Base-by-base conservation (phyloP, 2,797 vertebrate species). In the Remorina albescens region DNA sequence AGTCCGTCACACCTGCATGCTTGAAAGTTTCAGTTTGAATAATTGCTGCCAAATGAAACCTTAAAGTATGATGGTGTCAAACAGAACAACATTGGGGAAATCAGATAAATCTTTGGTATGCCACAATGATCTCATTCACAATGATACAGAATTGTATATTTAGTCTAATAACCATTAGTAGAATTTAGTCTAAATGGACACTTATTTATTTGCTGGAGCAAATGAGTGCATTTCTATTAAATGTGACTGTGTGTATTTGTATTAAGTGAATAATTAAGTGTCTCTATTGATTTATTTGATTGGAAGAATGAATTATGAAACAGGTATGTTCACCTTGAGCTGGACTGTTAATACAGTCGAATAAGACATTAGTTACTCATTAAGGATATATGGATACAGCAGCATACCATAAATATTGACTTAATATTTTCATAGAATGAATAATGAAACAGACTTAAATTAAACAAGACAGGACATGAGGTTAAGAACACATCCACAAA, bases 1-100 rank as follows among this genome's bases (percentile, higher is more conserved):
- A 60, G 44, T 16, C 56, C 36, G 59, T 53, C 71, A 83, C 66
- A 86, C 65, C 79, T 86, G 82, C 68, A 57, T 46, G 55, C 74
- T 23, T 71, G 66, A 75, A 64, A 80, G 63, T 88, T 85, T 88
- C 68, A 60, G n/a, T 55, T 61, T 85, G 66, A 88, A 47, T 63
- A 65, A 78, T 58, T 37, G 9, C 28, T 54, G 51, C 23, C 61
- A 59, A 58, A 61, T 73, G 32, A 85, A 68, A 34, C 55, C 47
- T 42, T 34, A 28, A 53, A 63, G 47, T 34, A 32, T 16, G 0
- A 9, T 16, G 41, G 32, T 34, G 44, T 78, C 60, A 71, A 54
- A 59, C 19, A 55, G n/a, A 71, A 39, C 25, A 59, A 19, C 19
- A n/a, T 64, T 10, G 19, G 16, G 6, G 23, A 74, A 78, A 71